Percentiles rank a stretch among this genome's conserved stretches.
These are phyloP conservation scores for Siphamia tubifer DNA, from an alignment of 2,113 vertebrate genomes.

Conservation along the genomic window DNA sequence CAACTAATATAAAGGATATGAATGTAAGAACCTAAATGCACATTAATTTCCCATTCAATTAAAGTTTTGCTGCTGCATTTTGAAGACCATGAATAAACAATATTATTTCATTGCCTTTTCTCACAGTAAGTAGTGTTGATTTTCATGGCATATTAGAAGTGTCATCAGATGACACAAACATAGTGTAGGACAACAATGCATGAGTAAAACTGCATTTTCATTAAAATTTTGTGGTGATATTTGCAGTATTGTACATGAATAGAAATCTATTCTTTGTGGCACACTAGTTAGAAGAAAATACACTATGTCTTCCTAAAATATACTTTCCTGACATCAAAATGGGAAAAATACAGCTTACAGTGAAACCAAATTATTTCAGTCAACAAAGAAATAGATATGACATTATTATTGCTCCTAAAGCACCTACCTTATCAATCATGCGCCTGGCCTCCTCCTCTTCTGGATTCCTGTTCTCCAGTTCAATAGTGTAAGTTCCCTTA, in stretches of 20 bases:
- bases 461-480: slow-evolving; percentile 91
- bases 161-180: too few relatives aligned
- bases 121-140: background rate
- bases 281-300: too few relatives aligned
- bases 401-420: background rate
- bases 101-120: background rate
- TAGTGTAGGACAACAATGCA: background rate
- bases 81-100: background rate
- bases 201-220: too few relatives aligned
- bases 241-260: too few relatives aligned
- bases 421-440: slow-evolving; percentile 95
- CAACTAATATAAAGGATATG: too few relatives aligned
- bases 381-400: background rate
- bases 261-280: too few relatives aligned
- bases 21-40: too few relatives aligned
- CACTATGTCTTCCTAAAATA: too few relatives aligned
- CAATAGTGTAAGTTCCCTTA: slow-evolving; percentile 96
- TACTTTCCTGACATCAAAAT: too few relatives aligned
- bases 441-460: slow-evolving; percentile 94
- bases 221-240: too few relatives aligned
- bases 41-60: too few relatives aligned
- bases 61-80: background rate
- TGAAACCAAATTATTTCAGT: background rate
- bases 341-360: background rate
- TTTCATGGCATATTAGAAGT: background rate